These are phyloP conservation scores for Lindbergichthys nudifrons DNA, from an alignment of 2,797 vertebrate species.

Conservation along the genomic window DNA sequence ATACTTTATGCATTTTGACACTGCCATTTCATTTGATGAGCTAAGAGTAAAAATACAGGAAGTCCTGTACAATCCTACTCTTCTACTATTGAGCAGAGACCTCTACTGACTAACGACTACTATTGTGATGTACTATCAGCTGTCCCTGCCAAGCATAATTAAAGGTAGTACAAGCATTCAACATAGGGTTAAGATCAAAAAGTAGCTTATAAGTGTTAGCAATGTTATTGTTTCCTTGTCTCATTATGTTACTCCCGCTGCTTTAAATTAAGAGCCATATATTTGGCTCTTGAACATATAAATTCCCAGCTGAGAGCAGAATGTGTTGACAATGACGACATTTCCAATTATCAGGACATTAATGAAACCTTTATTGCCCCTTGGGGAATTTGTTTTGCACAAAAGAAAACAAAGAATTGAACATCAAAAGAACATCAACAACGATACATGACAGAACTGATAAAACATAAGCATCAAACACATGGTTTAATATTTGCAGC, in stretches of 20 bases:
- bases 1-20: neutral
- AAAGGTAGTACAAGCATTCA: conserved; percentile 13
- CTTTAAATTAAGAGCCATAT: conserved; percentile 21
- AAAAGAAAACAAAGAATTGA: too few species aligned
- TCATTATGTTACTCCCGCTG: conserved; percentile 20
- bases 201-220: conserved; percentile 27
- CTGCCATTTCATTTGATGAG: neutral
- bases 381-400: too few species aligned
- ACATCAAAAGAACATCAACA: too few species aligned
- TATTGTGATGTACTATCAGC: conserved; percentile 26
- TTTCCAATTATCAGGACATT: neutral
- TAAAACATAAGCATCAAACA: too few species aligned
- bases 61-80: conserved; percentile 2
- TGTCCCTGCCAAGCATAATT: conserved; percentile 46
- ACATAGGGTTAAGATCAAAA: conserved; percentile 44
- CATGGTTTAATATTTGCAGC: neutral
- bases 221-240: conserved; percentile 38
- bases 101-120: neutral
- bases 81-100: conserved; percentile 23
- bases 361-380: too few species aligned
- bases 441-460: too few species aligned
- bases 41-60: conserved; percentile 2
- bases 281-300: conserved; percentile 5
- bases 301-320: conserved; percentile 1
- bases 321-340: neutral